Percentiles rank a stretch among this genome's conserved stretches.
Conservation (phyloP, 2,888 invertebrate species). For the Cheilosia scutellata region DNA sequence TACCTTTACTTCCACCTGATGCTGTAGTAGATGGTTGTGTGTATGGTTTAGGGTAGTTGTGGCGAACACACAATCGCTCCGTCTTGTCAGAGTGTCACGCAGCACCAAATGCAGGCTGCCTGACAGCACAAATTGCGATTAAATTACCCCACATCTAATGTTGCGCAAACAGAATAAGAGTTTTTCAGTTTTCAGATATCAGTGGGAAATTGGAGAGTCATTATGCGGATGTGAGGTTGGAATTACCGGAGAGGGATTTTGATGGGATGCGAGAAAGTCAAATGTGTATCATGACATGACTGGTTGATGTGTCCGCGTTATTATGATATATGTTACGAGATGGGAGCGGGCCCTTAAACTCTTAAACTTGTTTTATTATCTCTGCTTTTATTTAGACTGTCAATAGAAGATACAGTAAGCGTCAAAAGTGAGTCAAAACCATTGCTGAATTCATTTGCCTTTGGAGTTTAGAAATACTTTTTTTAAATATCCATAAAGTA, state of each 20-base stretch:
- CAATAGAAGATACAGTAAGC: too few species aligned
- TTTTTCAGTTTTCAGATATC: constrained; percentile 26
- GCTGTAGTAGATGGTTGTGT: too few species aligned
- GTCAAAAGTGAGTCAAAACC: too few species aligned
- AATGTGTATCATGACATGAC: neutral
- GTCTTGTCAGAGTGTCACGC: constrained; percentile 46
- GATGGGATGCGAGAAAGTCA: constrained; percentile 9
- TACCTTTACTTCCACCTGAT: constrained; percentile 61
- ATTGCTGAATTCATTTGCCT: too few species aligned
- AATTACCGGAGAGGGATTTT: constrained; percentile 45
- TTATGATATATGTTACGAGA: neutral
- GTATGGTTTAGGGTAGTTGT: neutral
- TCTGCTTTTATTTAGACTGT: too few species aligned
- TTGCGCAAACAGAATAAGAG: constrained; percentile 41
- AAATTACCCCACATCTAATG: constrained; percentile 62
- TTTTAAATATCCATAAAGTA: too few species aligned
- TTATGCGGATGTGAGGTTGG: constrained; percentile 64
- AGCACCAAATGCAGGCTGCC: constrained; percentile 57
- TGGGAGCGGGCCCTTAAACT: too few species aligned
- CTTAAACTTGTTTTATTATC: too few species aligned
- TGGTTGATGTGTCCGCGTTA: constrained; percentile 1
- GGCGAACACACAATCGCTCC: constrained; percentile 5
- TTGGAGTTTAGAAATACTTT: too few species aligned
- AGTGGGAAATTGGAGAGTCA: constrained; percentile 56
- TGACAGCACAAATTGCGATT: constrained; percentile 71